phyloP scores from a whole-genome alignment of 2,888 invertebrate genomes.

The Sesia bembeciformis region DNA sequence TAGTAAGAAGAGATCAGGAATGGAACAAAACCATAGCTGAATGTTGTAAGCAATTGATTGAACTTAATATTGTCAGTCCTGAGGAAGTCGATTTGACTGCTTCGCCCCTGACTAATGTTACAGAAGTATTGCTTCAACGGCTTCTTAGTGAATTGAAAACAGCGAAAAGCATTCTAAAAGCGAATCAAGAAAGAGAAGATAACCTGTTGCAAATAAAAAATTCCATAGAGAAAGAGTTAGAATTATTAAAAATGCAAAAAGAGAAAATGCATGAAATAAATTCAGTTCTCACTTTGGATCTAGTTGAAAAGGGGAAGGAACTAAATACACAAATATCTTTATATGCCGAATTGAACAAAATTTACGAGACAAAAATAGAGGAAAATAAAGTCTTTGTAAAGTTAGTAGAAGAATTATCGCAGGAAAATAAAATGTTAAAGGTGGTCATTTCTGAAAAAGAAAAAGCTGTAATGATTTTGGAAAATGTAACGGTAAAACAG shows the following conservation, averaged over 20 bases:
- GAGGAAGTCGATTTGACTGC: slow-evolving; percentile 22
- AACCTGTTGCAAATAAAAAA: slow-evolving; percentile 22
- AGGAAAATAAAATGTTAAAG: slow-evolving; percentile 35
- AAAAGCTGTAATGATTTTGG: slow-evolving; percentile 18
- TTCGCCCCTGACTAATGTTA: slow-evolving; percentile 23
- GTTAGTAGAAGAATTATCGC: slow-evolving; percentile 25
- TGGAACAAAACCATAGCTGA: slow-evolving; percentile 27
- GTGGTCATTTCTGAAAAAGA: slow-evolving; percentile 26
- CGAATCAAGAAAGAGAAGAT: slow-evolving; percentile 11
- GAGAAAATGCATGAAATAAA: slow-evolving; percentile 23
- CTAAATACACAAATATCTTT: slow-evolving; percentile 19
- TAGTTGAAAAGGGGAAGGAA: slow-evolving; percentile 25
- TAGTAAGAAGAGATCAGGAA: slow-evolving; percentile 42
- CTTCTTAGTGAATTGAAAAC: slow-evolving; percentile 8
- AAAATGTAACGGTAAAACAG: slow-evolving; percentile 11
- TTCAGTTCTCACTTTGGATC: slow-evolving; percentile 16
- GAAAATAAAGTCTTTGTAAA: slow-evolving; percentile 29
- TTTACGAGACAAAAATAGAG: slow-evolving; percentile 27
- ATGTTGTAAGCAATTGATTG: slow-evolving; percentile 28
- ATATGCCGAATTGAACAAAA: slow-evolving; percentile 27
- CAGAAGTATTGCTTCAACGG: slow-evolving; percentile 30
- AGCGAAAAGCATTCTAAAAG: not conserved
- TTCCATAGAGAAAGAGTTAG: slow-evolving; percentile 19
- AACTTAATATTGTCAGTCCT: slow-evolving; percentile 25
- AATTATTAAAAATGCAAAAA: slow-evolving; percentile 17